Conservation (phyloP, 2,888 invertebrate genomes). For the Baronia brevicornis region DNA sequence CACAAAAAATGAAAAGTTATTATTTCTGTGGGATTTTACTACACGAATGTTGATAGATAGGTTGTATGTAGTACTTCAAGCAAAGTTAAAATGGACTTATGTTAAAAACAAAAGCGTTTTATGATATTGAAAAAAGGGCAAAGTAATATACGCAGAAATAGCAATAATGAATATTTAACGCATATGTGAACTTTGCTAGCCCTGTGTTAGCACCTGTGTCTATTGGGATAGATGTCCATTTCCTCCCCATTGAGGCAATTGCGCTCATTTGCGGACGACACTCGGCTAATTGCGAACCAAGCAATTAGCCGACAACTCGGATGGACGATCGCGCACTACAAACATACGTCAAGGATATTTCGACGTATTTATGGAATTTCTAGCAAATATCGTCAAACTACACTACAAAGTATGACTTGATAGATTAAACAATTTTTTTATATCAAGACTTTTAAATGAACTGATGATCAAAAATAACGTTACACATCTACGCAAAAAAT, state of each 20-base stretch:
- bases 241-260: slow-evolving; percentile 71
- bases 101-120: slow-evolving; percentile 15
- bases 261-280: slow-evolving; percentile 59
- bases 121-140: slow-evolving; percentile 20
- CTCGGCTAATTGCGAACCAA: slow-evolving; percentile 60
- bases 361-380: slow-evolving; percentile 16
- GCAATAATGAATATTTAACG: slow-evolving; percentile 7
- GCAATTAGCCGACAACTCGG: slow-evolving; percentile 51
- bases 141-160: slow-evolving; percentile 10
- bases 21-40: too few relatives aligned
- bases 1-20: too few relatives aligned
- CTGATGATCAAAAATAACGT: too few relatives aligned
- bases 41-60: too few relatives aligned
- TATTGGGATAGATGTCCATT: slow-evolving; percentile 55
- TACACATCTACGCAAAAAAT: too few relatives aligned
- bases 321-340: slow-evolving; percentile 43
- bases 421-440: too few relatives aligned
- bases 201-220: slow-evolving; percentile 30
- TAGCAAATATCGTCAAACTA: background rate
- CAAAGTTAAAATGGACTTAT: too few relatives aligned
- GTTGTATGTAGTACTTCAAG: too few relatives aligned
- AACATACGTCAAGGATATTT: slow-evolving; percentile 22
- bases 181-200: slow-evolving; percentile 20
- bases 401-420: too few relatives aligned
- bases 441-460: too few relatives aligned